phyloP scores from a whole-genome alignment of 23 tunicate genomes.

The Phallusia fumigata region DNA sequence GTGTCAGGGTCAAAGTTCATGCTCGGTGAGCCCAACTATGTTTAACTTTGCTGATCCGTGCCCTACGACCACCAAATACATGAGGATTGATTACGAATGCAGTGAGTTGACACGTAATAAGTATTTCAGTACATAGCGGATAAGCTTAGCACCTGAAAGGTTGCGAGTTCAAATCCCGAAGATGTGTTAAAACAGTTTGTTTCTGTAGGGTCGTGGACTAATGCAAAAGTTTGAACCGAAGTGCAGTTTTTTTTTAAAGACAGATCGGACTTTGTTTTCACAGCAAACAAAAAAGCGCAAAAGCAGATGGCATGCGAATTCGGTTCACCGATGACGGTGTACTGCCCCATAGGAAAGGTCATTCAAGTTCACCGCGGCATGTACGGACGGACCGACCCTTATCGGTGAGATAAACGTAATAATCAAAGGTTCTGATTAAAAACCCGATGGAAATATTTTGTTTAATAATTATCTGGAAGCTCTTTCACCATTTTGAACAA shows the following conservation, averaged over 20 bases:
- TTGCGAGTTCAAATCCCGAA: no score
- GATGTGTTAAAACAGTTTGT: no score
- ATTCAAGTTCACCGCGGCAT: not conserved
- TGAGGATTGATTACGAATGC: not conserved
- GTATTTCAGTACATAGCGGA: no score
- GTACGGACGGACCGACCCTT: not conserved
- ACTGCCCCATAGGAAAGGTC: not conserved
- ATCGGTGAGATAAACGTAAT: not conserved
- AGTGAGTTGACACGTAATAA: not conserved
- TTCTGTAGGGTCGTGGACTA: no score
- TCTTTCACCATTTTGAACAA: no score
- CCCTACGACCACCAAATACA: not conserved
- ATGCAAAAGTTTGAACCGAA: no score
- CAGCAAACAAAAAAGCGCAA: not conserved
- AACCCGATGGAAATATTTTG: no score
- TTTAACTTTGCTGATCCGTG: not conserved
- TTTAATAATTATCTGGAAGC: no score
- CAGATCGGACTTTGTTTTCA: not conserved
- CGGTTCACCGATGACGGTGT: not conserved
- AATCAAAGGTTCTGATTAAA: no score
- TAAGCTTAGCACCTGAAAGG: no score
- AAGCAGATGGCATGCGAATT: not conserved
- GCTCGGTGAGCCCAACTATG: not conserved
- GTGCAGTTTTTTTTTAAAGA: no score
- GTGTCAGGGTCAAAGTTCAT: conserved; percentile 5